phyloP scores from a whole-genome alignment of 2,113 vertebrate species.

The Scolopax mira region DNA sequence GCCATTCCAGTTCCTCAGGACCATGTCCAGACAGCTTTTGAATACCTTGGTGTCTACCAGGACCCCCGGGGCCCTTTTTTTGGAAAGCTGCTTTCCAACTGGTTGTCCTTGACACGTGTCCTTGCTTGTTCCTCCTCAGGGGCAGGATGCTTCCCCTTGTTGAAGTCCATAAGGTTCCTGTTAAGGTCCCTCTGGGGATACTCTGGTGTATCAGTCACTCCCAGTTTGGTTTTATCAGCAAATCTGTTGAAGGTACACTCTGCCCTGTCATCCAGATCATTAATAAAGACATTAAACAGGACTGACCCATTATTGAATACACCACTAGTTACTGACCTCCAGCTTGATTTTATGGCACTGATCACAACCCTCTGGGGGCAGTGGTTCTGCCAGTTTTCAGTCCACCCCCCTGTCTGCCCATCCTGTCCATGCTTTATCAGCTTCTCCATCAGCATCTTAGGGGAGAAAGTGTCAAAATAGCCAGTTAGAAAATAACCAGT shows the following conservation, averaged over 20 bases:
- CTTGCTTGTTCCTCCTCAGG: neutral
- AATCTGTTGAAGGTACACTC: neutral
- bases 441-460: neutral
- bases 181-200: neutral
- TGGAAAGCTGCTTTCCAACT: neutral
- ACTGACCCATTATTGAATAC: neutral
- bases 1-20: too few relatives aligned
- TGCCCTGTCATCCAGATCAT: neutral
- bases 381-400: neutral
- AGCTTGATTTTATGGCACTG: neutral
- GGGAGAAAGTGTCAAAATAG: neutral
- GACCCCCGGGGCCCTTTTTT: neutral
- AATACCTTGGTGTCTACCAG: neutral
- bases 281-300: neutral
- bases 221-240: neutral
- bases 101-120: neutral
- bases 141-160: neutral
- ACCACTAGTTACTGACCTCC: neutral
- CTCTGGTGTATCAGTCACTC: neutral
- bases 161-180: neutral
- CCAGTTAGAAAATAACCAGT: neutral
- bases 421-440: neutral
- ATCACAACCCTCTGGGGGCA: neutral
- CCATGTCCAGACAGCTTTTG: accelerated
- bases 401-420: neutral